Percentiles rank a stretch among this genome's conserved stretches.
phyloP scores from a whole-genome alignment of 2,888 invertebrate genomes.

The Brachypalpus laphriformis region DNA sequence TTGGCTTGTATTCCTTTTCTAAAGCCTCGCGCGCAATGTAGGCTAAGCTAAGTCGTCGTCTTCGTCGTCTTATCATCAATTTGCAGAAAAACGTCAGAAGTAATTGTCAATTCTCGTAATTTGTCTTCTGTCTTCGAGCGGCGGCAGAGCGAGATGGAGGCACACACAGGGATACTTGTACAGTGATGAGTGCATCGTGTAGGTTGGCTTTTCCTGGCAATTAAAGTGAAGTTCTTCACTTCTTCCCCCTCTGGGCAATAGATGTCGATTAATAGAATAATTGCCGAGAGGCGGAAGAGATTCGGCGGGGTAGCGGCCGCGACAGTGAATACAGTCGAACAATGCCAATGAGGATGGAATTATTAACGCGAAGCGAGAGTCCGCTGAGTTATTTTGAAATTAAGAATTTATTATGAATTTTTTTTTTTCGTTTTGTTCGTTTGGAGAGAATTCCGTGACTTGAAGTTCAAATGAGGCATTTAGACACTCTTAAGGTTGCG shows the following conservation, averaged over 20 bases:
- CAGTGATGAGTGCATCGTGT: slow-evolving; percentile 35
- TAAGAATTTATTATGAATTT: slow-evolving; percentile 65
- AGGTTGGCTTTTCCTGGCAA: slow-evolving; percentile 54
- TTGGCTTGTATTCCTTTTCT: not conserved
- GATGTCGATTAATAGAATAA: slow-evolving; percentile 74
- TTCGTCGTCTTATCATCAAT: slow-evolving; percentile 67
- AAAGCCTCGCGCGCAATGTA: slow-evolving; percentile 20
- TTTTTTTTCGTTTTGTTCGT: not conserved
- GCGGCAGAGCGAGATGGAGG: not conserved
- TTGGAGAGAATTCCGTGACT: slow-evolving; percentile 63
- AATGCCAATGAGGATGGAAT: slow-evolving; percentile 67
- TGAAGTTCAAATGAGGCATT: slow-evolving; percentile 62
- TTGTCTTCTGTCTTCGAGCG: slow-evolving; percentile 61
- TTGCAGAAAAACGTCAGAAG: slow-evolving; percentile 69
- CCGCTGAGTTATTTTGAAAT: slow-evolving; percentile 69
- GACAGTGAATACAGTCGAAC: slow-evolving; percentile 46
- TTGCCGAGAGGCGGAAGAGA: slow-evolving; percentile 46
- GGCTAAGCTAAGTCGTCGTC: slow-evolving; percentile 52
- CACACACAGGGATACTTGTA: not conserved
- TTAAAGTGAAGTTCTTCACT: slow-evolving; percentile 38
- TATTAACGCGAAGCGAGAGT: slow-evolving; percentile 44
- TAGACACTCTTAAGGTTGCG: slow-evolving; percentile 32
- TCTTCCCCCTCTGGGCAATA: slow-evolving; percentile 18
- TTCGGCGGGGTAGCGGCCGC: slow-evolving; percentile 20
- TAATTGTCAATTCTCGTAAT: slow-evolving; percentile 71